Evolutionary conservation across 2,888 invertebrate genomes (phyloP).

Genomic region (Eilema sororculum): DNA sequence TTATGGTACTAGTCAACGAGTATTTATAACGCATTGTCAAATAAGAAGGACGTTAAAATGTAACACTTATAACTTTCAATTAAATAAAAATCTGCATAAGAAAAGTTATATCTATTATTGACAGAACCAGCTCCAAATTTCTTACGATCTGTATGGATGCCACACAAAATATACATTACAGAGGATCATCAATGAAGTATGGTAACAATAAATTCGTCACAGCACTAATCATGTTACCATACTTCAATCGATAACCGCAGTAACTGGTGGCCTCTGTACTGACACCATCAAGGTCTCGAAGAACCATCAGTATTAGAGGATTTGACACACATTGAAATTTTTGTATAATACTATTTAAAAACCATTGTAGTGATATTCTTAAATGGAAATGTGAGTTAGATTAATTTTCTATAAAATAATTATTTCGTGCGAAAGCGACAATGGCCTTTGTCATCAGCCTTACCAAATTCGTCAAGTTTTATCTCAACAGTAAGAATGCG

Average conservation of each 20-base stretch:
- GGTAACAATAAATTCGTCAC: neutral
- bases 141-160: neutral
- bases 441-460: neutral
- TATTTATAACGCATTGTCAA: constrained; percentile 80
- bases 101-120: constrained; percentile 72
- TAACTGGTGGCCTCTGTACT: neutral
- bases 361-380: neutral
- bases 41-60: constrained; percentile 75
- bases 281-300: constrained; percentile 1
- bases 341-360: neutral
- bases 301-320: neutral
- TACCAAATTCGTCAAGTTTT: neutral
- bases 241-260: neutral
- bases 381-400: neutral
- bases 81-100: constrained; percentile 83
- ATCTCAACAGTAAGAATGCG: neutral
- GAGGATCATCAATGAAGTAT: neutral
- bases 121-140: constrained; percentile 38
- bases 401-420: neutral
- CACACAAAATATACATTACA: neutral
- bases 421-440: neutral
- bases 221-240: neutral
- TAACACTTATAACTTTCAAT: constrained; percentile 80
- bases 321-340: neutral
- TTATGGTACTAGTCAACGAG: constrained; percentile 81